phyloP scores from a whole-genome alignment of 2,888 invertebrate species.

The Luperina nickerlii region DNA sequence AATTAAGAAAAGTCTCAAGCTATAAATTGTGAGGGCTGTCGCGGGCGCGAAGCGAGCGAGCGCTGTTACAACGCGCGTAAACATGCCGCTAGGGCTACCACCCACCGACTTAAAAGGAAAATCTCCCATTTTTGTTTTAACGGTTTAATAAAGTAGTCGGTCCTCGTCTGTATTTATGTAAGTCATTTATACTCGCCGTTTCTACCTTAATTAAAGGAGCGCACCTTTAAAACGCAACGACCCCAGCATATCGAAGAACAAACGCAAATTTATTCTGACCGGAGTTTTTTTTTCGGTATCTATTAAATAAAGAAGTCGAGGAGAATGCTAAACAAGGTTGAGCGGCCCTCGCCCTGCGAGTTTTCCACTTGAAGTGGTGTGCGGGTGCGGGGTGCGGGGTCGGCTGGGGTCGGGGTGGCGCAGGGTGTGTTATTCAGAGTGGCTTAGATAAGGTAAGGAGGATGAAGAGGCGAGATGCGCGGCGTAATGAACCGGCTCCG shows the following conservation, averaged over 20 bases:
- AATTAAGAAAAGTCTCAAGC: slow-evolving; percentile 90
- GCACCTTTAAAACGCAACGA: slow-evolving; percentile 83
- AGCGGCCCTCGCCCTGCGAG: slow-evolving; percentile 89
- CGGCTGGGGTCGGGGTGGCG: slow-evolving; percentile 68
- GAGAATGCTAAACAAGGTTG: slow-evolving; percentile 90
- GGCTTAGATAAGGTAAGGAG: slow-evolving; percentile 90
- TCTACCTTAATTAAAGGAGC: slow-evolving; percentile 85
- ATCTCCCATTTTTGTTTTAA: slow-evolving; percentile 78
- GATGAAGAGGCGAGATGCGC: slow-evolving; percentile 90
- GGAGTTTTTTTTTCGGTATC: slow-evolving; percentile 86
- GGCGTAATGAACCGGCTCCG: slow-evolving; percentile 89
- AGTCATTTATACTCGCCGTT: slow-evolving; percentile 82
- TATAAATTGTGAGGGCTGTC: slow-evolving; percentile 89
- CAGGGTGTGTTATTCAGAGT: slow-evolving; percentile 86
- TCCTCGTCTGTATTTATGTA: slow-evolving; percentile 81
- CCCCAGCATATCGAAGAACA: slow-evolving; percentile 85
- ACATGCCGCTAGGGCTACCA: slow-evolving; percentile 85
- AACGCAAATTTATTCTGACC: slow-evolving; percentile 89
- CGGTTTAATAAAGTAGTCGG: slow-evolving; percentile 84
- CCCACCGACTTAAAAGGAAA: slow-evolving; percentile 67
- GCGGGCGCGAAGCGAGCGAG: slow-evolving; percentile 77
- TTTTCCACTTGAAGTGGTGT: slow-evolving; percentile 89
- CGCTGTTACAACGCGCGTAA: slow-evolving; percentile 84
- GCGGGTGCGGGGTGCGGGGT: slow-evolving; percentile 75
- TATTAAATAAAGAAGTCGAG: slow-evolving; percentile 90